Evolutionary conservation across 37 sponge, comb jelly and placozoan genomes (phyloP).

Genomic region (Diacarnus erythraeanus): DNA sequence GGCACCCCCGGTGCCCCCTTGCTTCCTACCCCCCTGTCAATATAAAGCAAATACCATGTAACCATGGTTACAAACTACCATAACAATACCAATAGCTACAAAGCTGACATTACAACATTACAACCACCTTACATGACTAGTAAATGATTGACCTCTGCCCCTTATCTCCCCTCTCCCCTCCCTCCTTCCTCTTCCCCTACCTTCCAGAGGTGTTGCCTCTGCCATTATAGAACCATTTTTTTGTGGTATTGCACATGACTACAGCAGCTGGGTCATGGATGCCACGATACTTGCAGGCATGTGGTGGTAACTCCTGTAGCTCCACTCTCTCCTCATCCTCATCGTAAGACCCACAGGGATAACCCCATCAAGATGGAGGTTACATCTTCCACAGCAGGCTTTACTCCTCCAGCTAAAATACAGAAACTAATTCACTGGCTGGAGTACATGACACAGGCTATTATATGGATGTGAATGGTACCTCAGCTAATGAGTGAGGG

Average conservation of each 20-base stretch:
- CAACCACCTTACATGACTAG: too few species aligned
- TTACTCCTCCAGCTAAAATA: too few species aligned
- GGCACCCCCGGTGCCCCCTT: too few species aligned
- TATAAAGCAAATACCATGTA: background rate
- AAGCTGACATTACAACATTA: too few species aligned
- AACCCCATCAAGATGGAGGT: constrained; percentile 29
- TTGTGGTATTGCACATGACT: constrained; percentile 87
- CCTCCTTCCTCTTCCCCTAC: too few species aligned
- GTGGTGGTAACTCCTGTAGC: constrained; percentile 55
- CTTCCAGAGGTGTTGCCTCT: constrained; percentile 95
- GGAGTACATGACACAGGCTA: too few species aligned
- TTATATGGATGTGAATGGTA: too few species aligned
- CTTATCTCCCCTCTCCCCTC: too few species aligned
- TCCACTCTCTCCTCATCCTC: constrained; percentile 52
- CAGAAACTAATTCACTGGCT: too few species aligned
- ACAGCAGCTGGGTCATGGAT: constrained; percentile 97
- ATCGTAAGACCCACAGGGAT: constrained; percentile 43
- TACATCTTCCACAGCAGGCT: background rate
- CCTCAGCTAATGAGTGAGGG: too few species aligned
- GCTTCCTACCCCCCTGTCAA: too few species aligned
- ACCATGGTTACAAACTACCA: background rate
- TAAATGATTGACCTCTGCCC: too few species aligned
- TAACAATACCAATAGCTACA: background rate
- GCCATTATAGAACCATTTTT: constrained; percentile 99
- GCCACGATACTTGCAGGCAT: constrained; percentile 90